A percentile compares a stretch with the other conserved stretches of the same genome.
phyloP scores from a whole-genome alignment of 2,797 vertebrate genomes.

The Siniperca undulata region DNA sequence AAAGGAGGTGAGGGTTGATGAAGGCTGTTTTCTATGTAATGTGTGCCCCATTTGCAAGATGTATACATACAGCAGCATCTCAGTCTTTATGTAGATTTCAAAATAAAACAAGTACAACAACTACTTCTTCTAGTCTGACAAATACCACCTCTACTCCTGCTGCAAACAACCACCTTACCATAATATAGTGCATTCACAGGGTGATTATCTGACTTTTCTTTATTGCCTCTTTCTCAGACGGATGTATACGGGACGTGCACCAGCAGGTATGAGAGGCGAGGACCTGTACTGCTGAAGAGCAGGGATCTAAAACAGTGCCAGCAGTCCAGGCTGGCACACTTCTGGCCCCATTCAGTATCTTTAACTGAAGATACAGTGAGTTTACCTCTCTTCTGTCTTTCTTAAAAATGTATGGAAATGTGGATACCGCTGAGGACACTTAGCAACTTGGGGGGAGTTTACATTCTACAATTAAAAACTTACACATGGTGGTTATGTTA shows the following conservation, averaged over 20 bases:
- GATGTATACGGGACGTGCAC: constrained; percentile 89
- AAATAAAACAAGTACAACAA: constrained; percentile 10
- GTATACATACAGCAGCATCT: background rate
- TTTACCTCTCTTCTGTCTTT: constrained; percentile 8
- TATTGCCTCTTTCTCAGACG: constrained; percentile 71
- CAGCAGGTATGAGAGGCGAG: constrained; percentile 86
- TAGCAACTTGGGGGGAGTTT: background rate
- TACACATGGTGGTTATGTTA: background rate
- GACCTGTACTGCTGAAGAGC: constrained; percentile 83
- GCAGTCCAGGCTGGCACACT: constrained; percentile 75
- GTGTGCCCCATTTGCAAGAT: background rate
- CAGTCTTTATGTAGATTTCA: background rate
- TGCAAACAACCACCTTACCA: background rate
- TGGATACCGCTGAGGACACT: background rate
- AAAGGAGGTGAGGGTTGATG: constrained; percentile 86
- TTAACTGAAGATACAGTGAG: constrained; percentile 83
- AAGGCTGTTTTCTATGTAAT: background rate
- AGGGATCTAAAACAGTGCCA: constrained; percentile 87
- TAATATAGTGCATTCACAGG: constrained; percentile 10
- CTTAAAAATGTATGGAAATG: background rate
- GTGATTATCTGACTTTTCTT: constrained; percentile 31
- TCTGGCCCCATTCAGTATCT: constrained; percentile 83
- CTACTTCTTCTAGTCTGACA: background rate
- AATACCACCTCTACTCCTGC: background rate
- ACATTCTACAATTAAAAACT: background rate